Evolutionary conservation across 2,113 vertebrate genomes (phyloP), one percentile per base, ranked within the genome.

Genomic region (Jacana jacana): DNA sequence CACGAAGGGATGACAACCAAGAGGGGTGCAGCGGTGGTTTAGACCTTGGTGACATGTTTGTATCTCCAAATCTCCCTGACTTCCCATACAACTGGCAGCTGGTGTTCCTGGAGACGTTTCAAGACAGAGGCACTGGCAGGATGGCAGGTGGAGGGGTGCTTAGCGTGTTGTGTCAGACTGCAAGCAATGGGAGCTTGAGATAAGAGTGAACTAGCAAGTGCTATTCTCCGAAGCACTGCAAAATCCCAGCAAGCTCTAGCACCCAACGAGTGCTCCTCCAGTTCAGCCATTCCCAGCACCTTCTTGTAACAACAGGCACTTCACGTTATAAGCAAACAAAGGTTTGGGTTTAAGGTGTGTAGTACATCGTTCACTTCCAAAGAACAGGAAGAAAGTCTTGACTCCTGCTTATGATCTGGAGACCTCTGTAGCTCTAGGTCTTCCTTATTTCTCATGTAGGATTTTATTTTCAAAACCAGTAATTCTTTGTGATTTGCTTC

Each of bases 11-110:
- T 87, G 57, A 39, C 65, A 69, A 24, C 44, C 31, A 11, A 52
- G 77, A 84, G 83, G 65, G 72, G n/a, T 85, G 86, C 91, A 76
- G 93, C 72, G 49, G 90, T 96, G 90, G 76, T 91, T 96, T 72
- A 91, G 63, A 20, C 68, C 68, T 80, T 2, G 28, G 81, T 65
- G 73, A 39, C 17, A 1, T 4, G 5, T 79, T 81, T 86, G 28
- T 63, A 3, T 58, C 48, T 61, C 73, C 63, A 33, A 1, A 65
- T 69, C 75, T 87, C 91, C 44, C 4, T 5, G 7, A 63, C 18
- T 25, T 82, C 28, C 40, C 48, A 17, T 42, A 16, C 49, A 30
- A 55, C 33, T 75, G 83, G 30, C 51, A 91, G 69, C 44, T 81
- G 0, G 0, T 52, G 30, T 71, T 91, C n/a, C 77, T 86, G 93